A percentile compares a stretch with the other conserved stretches of the same genome.
Conservation (phyloP, 2,797 vertebrate genomes). For the Amblyopsis hoosieri region DNA sequence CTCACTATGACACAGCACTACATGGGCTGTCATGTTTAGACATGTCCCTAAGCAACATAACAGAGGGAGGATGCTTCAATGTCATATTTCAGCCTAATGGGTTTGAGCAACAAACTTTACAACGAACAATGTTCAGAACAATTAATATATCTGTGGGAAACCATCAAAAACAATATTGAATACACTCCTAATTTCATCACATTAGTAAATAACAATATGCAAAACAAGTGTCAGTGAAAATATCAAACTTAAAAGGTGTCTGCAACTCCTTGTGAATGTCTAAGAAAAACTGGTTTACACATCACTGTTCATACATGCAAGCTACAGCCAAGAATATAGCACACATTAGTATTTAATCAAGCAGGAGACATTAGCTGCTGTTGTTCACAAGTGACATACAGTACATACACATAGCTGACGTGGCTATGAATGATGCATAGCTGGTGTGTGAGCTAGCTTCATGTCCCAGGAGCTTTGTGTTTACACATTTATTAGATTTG, state of each 20-base stretch:
- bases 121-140: slow-evolving; percentile 8
- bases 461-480: slow-evolving; percentile 52
- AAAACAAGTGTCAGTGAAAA: neutral
- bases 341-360: slow-evolving; percentile 9
- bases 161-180: too few relatives aligned
- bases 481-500: slow-evolving; percentile 68
- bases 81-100: slow-evolving; percentile 35
- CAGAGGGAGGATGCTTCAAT: slow-evolving; percentile 36
- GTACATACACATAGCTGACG: neutral
- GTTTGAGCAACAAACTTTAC: slow-evolving; percentile 26
- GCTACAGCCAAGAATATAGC: neutral
- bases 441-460: slow-evolving; percentile 22
- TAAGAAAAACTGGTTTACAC: too few relatives aligned
- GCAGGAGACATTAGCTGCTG: neutral
- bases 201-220: too few relatives aligned
- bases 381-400: slow-evolving; percentile 9
- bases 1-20: slow-evolving; percentile 54
- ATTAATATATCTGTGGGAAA: neutral
- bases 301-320: neutral
- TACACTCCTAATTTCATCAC: too few relatives aligned
- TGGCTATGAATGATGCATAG: slow-evolving; percentile 10
- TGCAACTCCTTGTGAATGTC: neutral
- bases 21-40: slow-evolving; percentile 45
- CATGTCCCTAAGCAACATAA: slow-evolving; percentile 64
- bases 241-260: neutral